Conservation (phyloP, 1,140 invertebrate species). For the Apocrypta bakeri region DNA sequence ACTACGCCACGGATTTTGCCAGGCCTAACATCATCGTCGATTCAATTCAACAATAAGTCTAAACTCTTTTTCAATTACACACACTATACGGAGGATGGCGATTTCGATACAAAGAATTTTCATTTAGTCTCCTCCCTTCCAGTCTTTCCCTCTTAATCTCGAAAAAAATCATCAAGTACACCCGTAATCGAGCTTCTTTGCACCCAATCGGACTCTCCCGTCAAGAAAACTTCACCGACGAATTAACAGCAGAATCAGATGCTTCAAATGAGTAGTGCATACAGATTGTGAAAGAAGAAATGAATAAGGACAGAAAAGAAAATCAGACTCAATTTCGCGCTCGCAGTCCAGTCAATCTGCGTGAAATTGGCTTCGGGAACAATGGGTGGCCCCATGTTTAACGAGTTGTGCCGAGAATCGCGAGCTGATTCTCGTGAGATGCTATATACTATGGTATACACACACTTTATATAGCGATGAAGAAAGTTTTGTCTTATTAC, state of each 20-base stretch:
- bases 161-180: not conserved
- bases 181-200: conserved; percentile 34
- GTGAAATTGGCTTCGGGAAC: not conserved
- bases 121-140: not conserved
- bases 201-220: conserved; percentile 50
- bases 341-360: conserved; percentile 6
- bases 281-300: not conserved
- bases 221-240: not conserved
- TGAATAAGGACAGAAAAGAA: not conserved
- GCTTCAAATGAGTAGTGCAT: not conserved
- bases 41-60: conserved; percentile 14
- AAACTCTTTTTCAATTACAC: not conserved
- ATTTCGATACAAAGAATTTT: conserved; percentile 50
- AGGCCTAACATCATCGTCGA: not conserved
- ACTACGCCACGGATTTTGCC: conserved; percentile 24
- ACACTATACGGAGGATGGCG: conserved; percentile 47
- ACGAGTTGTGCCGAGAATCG: conserved; percentile 43
- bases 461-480: not conserved
- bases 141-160: not conserved
- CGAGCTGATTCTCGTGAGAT: conserved; percentile 46
- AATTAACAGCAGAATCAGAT: conserved; percentile 11
- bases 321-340: not conserved
- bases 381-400: not conserved
- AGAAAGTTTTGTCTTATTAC: no score
- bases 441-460: no score